Base-by-base conservation (phyloP, 2,113 vertebrate genomes). In the Loxodonta africana region DNA sequence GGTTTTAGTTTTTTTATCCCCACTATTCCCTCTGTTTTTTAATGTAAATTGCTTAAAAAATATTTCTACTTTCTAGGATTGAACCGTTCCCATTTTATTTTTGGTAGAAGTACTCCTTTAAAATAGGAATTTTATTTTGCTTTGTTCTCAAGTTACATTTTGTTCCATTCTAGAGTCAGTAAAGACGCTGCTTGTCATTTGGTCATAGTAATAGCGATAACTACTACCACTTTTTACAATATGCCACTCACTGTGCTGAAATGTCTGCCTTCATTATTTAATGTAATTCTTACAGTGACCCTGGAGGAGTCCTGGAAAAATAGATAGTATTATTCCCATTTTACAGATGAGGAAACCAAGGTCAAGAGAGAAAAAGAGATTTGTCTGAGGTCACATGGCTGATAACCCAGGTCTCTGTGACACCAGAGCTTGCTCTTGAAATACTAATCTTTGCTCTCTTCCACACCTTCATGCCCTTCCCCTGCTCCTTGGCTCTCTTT, bases 81-180 rank as follows among this genome's bases (percentile, higher is more conserved):
- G 6, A 90, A 57, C 46, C 41, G 0, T 80, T 96, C 21, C 78
- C 26, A 12, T 85, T 92, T 92, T 90, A 69, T 67, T 88, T 95
- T 90, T 92, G 78, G 15, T 86, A 46, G 92, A 94, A 94, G 12
- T 93, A 51, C 14, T 93, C 65, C 67, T 74, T 76, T 67, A 89
- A 94, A 91, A 60, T 41, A 48, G 23, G 11, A 91, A 74, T 74
- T 28, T 62, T 77, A 0, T 90, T 89, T 80, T 92, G 21, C 28
- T 94, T 51, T 80, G 77, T 80, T 80, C 44, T 53, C 77, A 30
- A 28, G 23, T 30, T 80, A 17, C 46, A 33, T 80, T 41, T 80
- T 80, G 44, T 78, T 48, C 26, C 46, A 4, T 46, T 77, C 44
- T 18, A 6, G 6, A 51, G 28, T 51, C 77, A 51, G 30, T 51